Evolutionary conservation across 2,888 invertebrate species (phyloP), one percentile per base, ranked within the genome.

Genomic region (Cerceris ruficornis): DNA sequence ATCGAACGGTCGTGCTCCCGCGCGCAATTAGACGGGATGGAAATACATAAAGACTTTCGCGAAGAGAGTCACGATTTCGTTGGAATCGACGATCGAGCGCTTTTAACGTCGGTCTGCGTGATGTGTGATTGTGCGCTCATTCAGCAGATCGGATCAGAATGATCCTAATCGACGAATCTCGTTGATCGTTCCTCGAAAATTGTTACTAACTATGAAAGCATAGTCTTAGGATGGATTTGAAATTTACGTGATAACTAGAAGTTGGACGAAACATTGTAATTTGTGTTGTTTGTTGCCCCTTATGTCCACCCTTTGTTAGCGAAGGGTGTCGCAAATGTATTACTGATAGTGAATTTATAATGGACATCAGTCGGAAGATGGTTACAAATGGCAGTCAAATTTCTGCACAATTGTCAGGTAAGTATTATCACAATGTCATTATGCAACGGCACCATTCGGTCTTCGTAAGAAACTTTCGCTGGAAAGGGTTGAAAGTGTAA

Each of bases 1-100:
- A 74, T 79, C 58, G 28, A 64, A 46, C 72, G 42, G 54, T 8
- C 64, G 15, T 17, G 39, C 42, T 28, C n/a, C 57, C 42, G 28
- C n/a, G 58, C 46, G 39, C 46, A 46, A 28, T 39, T 13, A 7
- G 28, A 28, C 13, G 28, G 7, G 13, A 43, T 57, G 17, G 1
- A 39, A 15, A 57, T 57, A 57, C 54, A 42, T 15, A 39, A 41
- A 41, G 5, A 2, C 9, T 49, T 62, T 43, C 28, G 41, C 70
- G 17, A 17, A 11, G 50, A 14, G 39, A 15, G 39, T 11, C 49
- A 13, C 14, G 43, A 57, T 55, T 69, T 28, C n/a, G 50, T 62
- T 42, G 7, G 42, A 42, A 68, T 73, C 55, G n/a, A 11, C n/a
- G 46, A 55, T 9, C 15, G 42, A 28, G 43, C 28, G 4, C 4